Conservation (phyloP, 1,140 invertebrate genomes). For the Panulirus ornatus region DNA sequence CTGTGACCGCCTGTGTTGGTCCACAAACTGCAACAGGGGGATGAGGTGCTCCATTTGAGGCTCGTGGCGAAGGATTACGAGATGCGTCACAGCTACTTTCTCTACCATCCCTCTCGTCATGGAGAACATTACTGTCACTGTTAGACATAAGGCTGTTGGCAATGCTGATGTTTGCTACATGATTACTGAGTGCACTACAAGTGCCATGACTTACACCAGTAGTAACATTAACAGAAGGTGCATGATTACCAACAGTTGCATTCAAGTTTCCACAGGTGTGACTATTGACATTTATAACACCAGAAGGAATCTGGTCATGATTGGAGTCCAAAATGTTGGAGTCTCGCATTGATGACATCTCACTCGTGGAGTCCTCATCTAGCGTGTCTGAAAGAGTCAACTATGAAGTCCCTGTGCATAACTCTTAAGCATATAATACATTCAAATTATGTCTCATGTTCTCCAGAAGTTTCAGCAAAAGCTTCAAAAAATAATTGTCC, state of each 20-base stretch:
- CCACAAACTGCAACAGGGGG: not conserved
- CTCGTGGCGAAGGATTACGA: slow-evolving; percentile 37
- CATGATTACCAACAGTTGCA: not conserved
- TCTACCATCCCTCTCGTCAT: slow-evolving; percentile 57
- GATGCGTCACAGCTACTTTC: slow-evolving; percentile 54
- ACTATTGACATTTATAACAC: not conserved
- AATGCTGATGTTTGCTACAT: slow-evolving; percentile 73
- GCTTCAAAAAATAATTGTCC: no score
- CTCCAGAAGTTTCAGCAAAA: no score
- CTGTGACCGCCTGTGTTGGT: not conserved
- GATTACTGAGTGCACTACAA: slow-evolving; percentile 68
- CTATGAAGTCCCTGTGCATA: no score
- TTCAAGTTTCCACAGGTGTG: not conserved
- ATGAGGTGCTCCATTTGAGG: not conserved
- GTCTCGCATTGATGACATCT: slow-evolving; percentile 63
- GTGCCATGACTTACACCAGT: not conserved
- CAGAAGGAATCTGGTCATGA: slow-evolving; percentile 21
- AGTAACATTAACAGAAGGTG: not conserved
- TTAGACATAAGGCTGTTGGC: slow-evolving; percentile 71
- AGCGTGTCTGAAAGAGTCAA: slow-evolving; percentile 59
- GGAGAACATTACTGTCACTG: slow-evolving; percentile 65
- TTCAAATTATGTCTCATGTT: no score
- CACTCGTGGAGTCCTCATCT: slow-evolving; percentile 71
- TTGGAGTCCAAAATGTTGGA: slow-evolving; percentile 70
- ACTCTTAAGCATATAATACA: no score